Percentiles rank a stretch among this genome's conserved stretches.
Evolutionary conservation across 2,797 vertebrate species (phyloP).

Genomic region (Dicrostonyx torquatus): DNA sequence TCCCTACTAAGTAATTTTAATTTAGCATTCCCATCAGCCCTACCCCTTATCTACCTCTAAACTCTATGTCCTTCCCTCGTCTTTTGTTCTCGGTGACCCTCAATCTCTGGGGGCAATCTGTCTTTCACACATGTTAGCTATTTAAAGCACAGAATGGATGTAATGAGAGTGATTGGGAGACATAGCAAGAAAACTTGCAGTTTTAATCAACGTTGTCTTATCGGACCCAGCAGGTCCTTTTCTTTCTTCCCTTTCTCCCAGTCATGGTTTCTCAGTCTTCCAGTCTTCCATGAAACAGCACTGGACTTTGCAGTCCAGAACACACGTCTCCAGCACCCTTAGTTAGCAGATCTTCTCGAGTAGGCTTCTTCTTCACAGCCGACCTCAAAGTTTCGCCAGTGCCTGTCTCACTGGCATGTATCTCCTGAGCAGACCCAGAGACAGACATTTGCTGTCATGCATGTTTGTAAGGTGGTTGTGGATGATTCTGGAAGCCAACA

Average conservation of each 20-base stretch:
- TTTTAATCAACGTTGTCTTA: neutral
- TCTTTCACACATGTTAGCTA: neutral
- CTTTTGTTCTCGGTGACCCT: neutral
- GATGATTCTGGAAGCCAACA: neutral
- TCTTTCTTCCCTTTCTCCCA: neutral
- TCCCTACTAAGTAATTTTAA: neutral
- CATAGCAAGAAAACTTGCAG: neutral
- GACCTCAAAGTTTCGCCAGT: neutral
- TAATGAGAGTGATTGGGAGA: neutral
- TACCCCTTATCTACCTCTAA: neutral
- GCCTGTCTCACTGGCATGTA: neutral
- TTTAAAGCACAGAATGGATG: neutral
- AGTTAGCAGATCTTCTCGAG: neutral
- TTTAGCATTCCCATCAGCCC: neutral
- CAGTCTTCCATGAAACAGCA: neutral
- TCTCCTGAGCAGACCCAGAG: neutral
- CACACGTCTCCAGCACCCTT: neutral
- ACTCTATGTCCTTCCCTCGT: neutral
- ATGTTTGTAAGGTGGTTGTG: neutral
- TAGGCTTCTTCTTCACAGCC: neutral
- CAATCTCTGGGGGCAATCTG: neutral
- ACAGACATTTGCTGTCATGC: neutral
- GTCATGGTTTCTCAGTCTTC: neutral
- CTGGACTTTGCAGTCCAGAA: neutral
- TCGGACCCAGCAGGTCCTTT: neutral